phyloP scores from a whole-genome alignment of 2,113 vertebrate genomes.

The Axis porcinus region DNA sequence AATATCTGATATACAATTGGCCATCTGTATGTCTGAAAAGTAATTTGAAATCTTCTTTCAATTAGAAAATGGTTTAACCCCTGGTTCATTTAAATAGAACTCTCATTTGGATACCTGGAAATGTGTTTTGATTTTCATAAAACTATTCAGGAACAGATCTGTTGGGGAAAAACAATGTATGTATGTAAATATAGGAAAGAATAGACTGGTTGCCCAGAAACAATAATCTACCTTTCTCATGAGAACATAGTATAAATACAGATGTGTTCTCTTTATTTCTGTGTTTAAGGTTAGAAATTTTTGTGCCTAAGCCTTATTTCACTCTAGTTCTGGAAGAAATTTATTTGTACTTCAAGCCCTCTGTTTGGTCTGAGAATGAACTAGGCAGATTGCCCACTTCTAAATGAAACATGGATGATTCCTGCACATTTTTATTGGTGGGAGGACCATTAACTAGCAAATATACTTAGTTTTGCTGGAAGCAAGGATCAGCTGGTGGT shows the following conservation, averaged over 20 bases:
- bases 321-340: background rate
- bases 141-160: background rate
- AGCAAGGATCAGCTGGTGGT: background rate
- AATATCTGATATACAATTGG: background rate
- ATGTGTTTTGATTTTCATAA: slow-evolving; percentile 17
- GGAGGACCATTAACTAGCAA: background rate
- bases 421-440: background rate
- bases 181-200: background rate
- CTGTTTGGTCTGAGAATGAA: background rate
- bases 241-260: background rate
- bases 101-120: background rate
- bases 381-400: background rate
- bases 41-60: background rate
- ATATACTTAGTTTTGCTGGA: background rate
- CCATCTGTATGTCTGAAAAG: background rate
- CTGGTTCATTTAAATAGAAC: slow-evolving; percentile 25
- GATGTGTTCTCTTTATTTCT: background rate
- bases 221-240: background rate
- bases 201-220: slow-evolving; percentile 6
- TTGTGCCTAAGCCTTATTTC: background rate
- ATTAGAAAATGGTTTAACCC: slow-evolving; percentile 25
- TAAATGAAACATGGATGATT: background rate
- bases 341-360: background rate
- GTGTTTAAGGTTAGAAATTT: background rate
- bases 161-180: background rate